Base-by-base conservation (phyloP, 2,113 vertebrate species). In the Apistogramma diplotaenia region DNA sequence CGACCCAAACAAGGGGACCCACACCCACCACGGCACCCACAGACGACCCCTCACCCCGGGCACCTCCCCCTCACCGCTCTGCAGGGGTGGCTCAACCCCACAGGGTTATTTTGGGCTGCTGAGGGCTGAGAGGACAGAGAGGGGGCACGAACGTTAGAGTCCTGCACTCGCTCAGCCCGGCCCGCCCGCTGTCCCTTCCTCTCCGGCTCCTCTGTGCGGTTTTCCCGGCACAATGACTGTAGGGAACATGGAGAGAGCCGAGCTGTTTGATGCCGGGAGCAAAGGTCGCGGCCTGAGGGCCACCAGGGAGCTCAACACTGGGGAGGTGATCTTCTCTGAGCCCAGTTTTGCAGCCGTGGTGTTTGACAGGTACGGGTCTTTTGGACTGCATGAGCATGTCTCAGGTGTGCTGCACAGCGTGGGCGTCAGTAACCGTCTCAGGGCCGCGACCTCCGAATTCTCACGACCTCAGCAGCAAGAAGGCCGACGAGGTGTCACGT, bases 271-370 rank as follows among this genome's bases (percentile, higher is more conserved):
- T 0, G 85, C 96, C 0, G 96, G 96, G 87, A 93, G 93, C 87
- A 99, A 98, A 90, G 98, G 98, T 85, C 93, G 97, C 10, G 98
- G 97, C n/a, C 94, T 99, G 76, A 97, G 95, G 90, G 94, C 96
- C 9, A 92, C 89, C 13, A 97, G 95, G 83, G 96, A 97, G 27
- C 94, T 97, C 76, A 92, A 87, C 40, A 89, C 96, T 0, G 96
- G 97, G 1, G 98, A 99, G 3, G 94, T 99, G 82, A 95, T 99
- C 91, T 99, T 99, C 6, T 94, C 97, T 0, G 98, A 99, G 85
- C 92, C 96, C 75, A 95, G 97, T 56, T 99, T 97, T 2, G 93
- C 98, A 0, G 98, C 98, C 0, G 98, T 99, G 73, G 98, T 99
- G 73, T 99, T 97, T 33, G 96, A 99, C 95, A 98, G 97, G 98